A percentile compares a stretch with the other conserved stretches of the same genome.
phyloP scores from a whole-genome alignment of 2,888 invertebrate genomes.

The Tuta absoluta region DNA sequence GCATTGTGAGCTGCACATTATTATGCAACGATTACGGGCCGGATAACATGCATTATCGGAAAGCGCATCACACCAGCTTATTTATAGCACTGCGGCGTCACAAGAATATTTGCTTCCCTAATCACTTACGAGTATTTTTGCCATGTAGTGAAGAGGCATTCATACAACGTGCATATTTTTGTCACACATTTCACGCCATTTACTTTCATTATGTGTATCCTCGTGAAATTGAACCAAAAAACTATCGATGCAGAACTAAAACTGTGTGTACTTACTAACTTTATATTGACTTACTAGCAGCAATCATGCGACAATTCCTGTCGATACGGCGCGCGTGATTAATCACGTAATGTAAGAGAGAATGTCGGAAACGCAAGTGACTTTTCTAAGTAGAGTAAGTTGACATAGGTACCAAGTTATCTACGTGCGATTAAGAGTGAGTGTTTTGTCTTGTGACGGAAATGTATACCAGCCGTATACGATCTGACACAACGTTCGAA shows the following conservation, averaged over 20 bases:
- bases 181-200: neutral
- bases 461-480: conserved; percentile 25
- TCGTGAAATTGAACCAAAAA: neutral
- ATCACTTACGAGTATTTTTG: neutral
- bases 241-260: neutral
- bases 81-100: conserved; percentile 9
- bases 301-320: conserved; percentile 7
- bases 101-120: conserved; percentile 19
- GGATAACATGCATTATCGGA: conserved; percentile 56
- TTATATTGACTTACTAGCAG: neutral
- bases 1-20: conserved; percentile 55
- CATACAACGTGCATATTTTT: neutral
- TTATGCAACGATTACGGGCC: conserved; percentile 65
- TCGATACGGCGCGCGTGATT: conserved; percentile 6
- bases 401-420: conserved; percentile 22
- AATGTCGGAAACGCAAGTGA: conserved; percentile 30
- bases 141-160: neutral
- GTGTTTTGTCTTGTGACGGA: conserved; percentile 35
- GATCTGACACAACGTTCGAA: neutral
- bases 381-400: conserved; percentile 12
- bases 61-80: conserved; percentile 36
- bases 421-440: conserved; percentile 33
- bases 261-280: neutral
- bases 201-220: neutral
- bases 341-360: conserved; percentile 29